Evolutionary conservation across 2,888 invertebrate genomes (phyloP).

Genomic region (Pseudeuparius sepicola): DNA sequence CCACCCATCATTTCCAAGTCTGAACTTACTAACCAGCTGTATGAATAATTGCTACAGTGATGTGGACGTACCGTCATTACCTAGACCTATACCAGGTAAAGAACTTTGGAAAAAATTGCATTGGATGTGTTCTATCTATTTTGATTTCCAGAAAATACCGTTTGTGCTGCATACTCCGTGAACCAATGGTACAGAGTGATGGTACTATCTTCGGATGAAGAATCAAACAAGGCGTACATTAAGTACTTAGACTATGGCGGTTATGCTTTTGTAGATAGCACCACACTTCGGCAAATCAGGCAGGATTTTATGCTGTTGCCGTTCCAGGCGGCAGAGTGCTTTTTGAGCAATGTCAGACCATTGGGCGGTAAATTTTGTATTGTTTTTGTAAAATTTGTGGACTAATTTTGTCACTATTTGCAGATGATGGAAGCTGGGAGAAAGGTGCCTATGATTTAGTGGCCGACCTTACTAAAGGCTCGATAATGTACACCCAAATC

Average conservation of each 20-base stretch:
- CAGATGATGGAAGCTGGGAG: conserved; percentile 53
- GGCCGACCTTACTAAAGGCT: conserved; percentile 69
- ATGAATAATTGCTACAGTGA: conserved; percentile 77
- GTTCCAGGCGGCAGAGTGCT: conserved; percentile 95
- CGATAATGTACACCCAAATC: conserved; percentile 81
- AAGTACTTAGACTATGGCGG: conserved; percentile 95
- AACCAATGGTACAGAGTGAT: conserved; percentile 86
- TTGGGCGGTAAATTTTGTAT: conserved; percentile 45
- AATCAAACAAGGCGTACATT: conserved; percentile 64
- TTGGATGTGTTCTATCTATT: no score
- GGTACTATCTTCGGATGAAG: conserved; percentile 54
- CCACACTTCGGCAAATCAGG: conserved; percentile 80
- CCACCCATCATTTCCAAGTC: conserved; percentile 83
- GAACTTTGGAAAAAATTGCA: no score
- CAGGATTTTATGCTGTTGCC: conserved; percentile 90
- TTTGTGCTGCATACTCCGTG: conserved; percentile 79
- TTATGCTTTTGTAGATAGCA: conserved; percentile 67
- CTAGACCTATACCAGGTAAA: conserved; percentile 67
- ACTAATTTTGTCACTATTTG: conserved; percentile 14
- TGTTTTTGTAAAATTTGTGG: background rate
- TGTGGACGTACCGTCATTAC: conserved; percentile 69
- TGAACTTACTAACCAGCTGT: conserved; percentile 67
- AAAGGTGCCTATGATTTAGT: conserved; percentile 69
- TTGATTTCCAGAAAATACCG: conserved; percentile 59
- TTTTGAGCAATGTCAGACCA: conserved; percentile 81